Evolutionary conservation across 2,888 invertebrate species (phyloP).

Genomic region (Brachypalpus laphriformis): DNA sequence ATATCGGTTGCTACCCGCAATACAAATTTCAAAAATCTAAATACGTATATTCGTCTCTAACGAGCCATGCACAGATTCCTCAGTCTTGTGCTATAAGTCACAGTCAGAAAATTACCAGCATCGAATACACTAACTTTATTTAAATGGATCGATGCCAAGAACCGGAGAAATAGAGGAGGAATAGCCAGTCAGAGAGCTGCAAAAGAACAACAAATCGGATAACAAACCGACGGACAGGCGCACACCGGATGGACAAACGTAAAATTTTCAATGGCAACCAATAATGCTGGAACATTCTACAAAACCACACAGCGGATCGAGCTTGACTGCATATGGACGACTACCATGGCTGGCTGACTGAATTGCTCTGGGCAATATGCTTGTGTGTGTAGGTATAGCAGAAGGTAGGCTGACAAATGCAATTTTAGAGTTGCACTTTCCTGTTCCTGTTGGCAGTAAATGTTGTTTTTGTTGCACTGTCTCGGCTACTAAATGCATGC

Average conservation of each 20-base stretch:
- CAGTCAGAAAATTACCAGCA: slow-evolving; percentile 61
- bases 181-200: slow-evolving; percentile 3
- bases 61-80: slow-evolving; percentile 11
- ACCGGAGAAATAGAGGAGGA: slow-evolving; percentile 9
- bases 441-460: slow-evolving; percentile 62
- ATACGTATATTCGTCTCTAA: slow-evolving; percentile 14
- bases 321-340: slow-evolving; percentile 23
- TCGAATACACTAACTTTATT: slow-evolving; percentile 58
- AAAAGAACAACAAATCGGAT: slow-evolving; percentile 65
- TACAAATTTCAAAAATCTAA: not conserved
- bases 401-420: slow-evolving; percentile 51
- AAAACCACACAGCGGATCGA: slow-evolving; percentile 30
- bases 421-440: slow-evolving; percentile 66
- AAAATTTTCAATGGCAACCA: slow-evolving; percentile 66
- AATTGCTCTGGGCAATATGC: slow-evolving; percentile 1
- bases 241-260: slow-evolving; percentile 69
- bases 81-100: slow-evolving; percentile 48
- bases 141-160: slow-evolving; percentile 70
- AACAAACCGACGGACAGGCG: slow-evolving; percentile 61
- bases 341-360: slow-evolving; percentile 9
- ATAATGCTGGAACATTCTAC: slow-evolving; percentile 44
- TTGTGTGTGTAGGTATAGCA: slow-evolving; percentile 9
- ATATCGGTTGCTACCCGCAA: slow-evolving; percentile 20
- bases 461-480: slow-evolving; percentile 54
- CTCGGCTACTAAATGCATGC: slow-evolving; percentile 57